Evolutionary conservation across 2,797 vertebrate genomes (phyloP).

Genomic region (Ciconia nigra): DNA sequence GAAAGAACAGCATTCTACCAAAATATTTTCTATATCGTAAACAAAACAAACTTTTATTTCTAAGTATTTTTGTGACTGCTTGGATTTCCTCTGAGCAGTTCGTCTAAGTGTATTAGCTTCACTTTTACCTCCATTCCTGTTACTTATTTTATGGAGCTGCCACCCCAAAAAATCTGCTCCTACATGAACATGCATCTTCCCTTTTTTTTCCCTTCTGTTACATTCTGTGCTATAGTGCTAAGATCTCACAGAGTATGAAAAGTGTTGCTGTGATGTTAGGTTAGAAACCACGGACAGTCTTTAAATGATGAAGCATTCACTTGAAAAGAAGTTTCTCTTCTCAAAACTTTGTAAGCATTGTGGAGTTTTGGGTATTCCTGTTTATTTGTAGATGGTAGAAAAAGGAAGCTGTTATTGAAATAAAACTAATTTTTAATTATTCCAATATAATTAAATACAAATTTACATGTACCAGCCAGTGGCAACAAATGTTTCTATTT

Average conservation of each 20-base stretch:
- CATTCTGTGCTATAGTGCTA: not conserved
- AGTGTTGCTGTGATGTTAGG: not conserved
- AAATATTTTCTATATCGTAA: not conserved
- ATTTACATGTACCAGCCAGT: not conserved
- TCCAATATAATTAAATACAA: not conserved
- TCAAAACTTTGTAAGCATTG: not conserved
- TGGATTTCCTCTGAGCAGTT: not conserved
- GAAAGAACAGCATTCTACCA: not conserved
- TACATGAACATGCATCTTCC: not conserved
- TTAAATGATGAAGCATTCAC: not conserved
- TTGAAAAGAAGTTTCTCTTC: not conserved
- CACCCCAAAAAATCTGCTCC: not conserved
- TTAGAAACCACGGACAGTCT: not conserved
- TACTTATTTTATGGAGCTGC: not conserved
- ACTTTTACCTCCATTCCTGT: not conserved
- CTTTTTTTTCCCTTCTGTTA: not conserved
- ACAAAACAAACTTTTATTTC: not conserved
- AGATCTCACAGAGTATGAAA: not conserved
- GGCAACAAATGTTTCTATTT: not conserved
- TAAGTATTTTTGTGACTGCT: not conserved
- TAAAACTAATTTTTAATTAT: not conserved
- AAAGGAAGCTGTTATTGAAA: not conserved
- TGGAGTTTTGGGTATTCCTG: not conserved
- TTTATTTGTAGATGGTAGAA: not conserved
- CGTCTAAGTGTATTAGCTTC: not conserved